These are phyloP conservation scores for Liposcelis brunnea DNA, from an alignment of 2,888 invertebrate species.

Conservation along the genomic window DNA sequence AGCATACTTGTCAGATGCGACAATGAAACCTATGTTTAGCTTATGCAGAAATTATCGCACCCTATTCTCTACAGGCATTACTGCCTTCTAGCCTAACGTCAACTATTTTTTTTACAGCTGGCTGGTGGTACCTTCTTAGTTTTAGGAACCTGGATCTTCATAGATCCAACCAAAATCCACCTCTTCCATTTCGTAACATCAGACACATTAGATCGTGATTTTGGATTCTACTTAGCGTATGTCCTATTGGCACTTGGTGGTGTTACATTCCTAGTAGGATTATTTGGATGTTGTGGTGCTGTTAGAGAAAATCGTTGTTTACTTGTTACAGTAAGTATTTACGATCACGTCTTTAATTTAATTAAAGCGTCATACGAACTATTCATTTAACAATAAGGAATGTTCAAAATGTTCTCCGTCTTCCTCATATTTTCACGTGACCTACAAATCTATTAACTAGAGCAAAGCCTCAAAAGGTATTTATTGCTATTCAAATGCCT, in stretches of 20 bases:
- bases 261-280: slow-evolving; percentile 33
- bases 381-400: no score
- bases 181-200: slow-evolving; percentile 32
- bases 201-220: slow-evolving; percentile 26
- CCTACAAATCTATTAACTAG: no score
- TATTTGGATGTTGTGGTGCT: slow-evolving; percentile 39
- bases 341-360: neutral
- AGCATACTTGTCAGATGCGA: no score
- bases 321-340: slow-evolving; percentile 21
- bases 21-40: no score
- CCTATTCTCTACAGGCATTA: no score
- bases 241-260: slow-evolving; percentile 33
- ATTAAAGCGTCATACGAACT: no score
- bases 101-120: slow-evolving; percentile 24
- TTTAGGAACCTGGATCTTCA: slow-evolving; percentile 33
- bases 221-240: slow-evolving; percentile 31
- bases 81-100: no score
- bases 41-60: no score
- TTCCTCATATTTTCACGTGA: no score
- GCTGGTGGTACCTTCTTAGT: slow-evolving; percentile 35
- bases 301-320: slow-evolving; percentile 30
- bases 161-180: slow-evolving; percentile 32
- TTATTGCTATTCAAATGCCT: no score
- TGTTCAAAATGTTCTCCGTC: no score
- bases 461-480: no score